A percentile compares a stretch with the other conserved stretches of the same genome.
Conservation (phyloP, 2,888 invertebrate genomes). For the Cephus pulcher region DNA sequence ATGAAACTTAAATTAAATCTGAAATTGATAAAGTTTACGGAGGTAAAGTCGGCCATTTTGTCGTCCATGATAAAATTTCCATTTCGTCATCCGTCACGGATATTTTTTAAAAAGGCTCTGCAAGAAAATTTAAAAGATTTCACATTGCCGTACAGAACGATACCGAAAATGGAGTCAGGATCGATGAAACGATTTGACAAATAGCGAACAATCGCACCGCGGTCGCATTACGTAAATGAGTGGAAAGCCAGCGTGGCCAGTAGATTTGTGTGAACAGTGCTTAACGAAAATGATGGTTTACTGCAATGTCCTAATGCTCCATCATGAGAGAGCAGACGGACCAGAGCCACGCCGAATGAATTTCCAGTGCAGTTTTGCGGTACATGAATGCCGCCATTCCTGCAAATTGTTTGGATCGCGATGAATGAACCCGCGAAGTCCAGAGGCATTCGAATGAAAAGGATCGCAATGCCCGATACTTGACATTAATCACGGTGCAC, state of each 20-base stretch:
- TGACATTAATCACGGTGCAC: not conserved
- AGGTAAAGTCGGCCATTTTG: not conserved
- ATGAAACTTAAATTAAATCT: not conserved
- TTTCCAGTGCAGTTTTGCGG: not conserved
- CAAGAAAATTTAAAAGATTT: not conserved
- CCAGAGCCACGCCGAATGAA: not conserved
- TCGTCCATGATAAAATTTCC: not conserved
- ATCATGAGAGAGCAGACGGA: conserved; percentile 16
- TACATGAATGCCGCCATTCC: not conserved
- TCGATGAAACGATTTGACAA: not conserved
- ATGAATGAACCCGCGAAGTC: not conserved
- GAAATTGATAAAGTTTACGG: not conserved
- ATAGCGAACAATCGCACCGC: not conserved
- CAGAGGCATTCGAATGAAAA: not conserved
- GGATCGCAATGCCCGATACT: not conserved
- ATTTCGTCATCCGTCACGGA: not conserved
- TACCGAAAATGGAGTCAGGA: not conserved
- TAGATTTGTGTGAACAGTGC: not conserved
- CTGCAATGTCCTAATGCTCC: conserved; percentile 34
- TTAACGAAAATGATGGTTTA: not conserved
- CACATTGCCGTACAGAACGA: not conserved
- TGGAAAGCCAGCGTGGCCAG: not conserved
- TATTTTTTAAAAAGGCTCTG: not conserved
- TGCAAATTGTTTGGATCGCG: not conserved
- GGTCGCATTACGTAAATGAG: not conserved